Percentiles rank a stretch among this genome's conserved stretches.
Evolutionary conservation across 1,140 invertebrate species (phyloP).

Genomic region (Caligus rogercresseyi): DNA sequence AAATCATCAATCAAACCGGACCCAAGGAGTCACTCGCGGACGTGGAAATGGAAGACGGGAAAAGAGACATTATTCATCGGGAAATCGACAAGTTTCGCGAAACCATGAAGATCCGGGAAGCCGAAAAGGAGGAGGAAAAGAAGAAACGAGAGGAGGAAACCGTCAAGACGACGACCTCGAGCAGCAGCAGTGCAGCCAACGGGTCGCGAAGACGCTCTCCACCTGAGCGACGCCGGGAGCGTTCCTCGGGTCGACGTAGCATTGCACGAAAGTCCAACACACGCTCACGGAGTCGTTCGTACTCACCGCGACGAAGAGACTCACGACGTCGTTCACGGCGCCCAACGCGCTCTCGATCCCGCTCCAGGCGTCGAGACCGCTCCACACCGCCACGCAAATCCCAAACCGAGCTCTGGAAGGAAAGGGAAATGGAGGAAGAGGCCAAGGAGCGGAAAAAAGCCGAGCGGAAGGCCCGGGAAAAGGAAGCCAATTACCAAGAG

Average conservation of each 20-base stretch:
- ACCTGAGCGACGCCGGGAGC: constrained; percentile 1
- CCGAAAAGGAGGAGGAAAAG: constrained; percentile 21
- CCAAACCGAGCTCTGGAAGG: constrained; percentile 27
- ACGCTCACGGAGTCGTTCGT: not conserved
- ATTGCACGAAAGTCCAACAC: not conserved
- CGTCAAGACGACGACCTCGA: not conserved
- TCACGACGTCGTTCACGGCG: not conserved
- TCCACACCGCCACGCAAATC: not conserved
- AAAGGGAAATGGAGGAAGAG: constrained; percentile 77
- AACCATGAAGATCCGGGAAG: constrained; percentile 54
- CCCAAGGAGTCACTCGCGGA: constrained; percentile 43
- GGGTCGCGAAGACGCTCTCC: not conserved
- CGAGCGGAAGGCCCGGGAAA: constrained; percentile 46
- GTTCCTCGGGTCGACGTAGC: not conserved
- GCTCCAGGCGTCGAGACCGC: not conserved
- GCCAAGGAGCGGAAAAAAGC: constrained; percentile 67
- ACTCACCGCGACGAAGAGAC: not conserved
- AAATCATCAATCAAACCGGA: not conserved
- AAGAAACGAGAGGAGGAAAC: constrained; percentile 22
- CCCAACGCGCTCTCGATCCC: not conserved
- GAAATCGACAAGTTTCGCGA: constrained; percentile 94
- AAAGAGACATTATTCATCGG: constrained; percentile 68
- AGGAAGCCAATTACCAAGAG: constrained; percentile 29
- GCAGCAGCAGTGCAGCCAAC: not conserved
- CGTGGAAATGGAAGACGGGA: constrained; percentile 75